Conservation (phyloP, 2,113 vertebrate genomes). For the Aptenodytes patagonicus region DNA sequence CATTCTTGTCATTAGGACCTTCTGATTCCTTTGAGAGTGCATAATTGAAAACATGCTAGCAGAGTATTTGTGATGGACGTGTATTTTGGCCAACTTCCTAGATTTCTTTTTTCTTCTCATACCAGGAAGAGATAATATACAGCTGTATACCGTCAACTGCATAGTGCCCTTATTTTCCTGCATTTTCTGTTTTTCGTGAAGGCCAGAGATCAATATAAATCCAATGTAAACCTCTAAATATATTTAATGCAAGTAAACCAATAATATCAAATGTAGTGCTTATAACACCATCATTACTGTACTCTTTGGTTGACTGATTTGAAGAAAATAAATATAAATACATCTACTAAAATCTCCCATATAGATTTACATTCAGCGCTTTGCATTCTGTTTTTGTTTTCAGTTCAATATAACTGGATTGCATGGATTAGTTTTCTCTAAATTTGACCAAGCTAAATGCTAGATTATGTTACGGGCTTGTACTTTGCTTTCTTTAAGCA, state of each 20-base stretch:
- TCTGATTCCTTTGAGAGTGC: background rate
- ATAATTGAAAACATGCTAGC: background rate
- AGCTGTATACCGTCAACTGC: background rate
- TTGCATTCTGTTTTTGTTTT: background rate
- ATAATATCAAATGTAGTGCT: background rate
- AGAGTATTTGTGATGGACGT: background rate
- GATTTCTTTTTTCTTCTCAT: background rate
- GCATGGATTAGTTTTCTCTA: constrained; percentile 37
- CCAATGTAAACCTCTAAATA: background rate
- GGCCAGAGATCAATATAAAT: background rate
- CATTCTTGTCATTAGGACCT: constrained; percentile 11
- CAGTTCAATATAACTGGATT: background rate
- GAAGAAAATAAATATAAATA: background rate
- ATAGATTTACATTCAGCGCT: background rate
- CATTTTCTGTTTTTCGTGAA: background rate
- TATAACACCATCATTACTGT: background rate
- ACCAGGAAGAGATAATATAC: background rate
- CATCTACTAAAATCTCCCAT: background rate
- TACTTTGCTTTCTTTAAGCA: constrained; percentile 35
- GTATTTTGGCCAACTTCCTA: background rate
- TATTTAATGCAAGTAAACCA: background rate
- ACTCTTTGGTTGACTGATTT: background rate
- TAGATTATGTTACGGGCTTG: constrained; percentile 12
- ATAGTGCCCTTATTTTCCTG: background rate
- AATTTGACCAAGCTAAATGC: background rate